Conservation (phyloP, 2,888 invertebrate species). For the Rhagonycha lutea region DNA sequence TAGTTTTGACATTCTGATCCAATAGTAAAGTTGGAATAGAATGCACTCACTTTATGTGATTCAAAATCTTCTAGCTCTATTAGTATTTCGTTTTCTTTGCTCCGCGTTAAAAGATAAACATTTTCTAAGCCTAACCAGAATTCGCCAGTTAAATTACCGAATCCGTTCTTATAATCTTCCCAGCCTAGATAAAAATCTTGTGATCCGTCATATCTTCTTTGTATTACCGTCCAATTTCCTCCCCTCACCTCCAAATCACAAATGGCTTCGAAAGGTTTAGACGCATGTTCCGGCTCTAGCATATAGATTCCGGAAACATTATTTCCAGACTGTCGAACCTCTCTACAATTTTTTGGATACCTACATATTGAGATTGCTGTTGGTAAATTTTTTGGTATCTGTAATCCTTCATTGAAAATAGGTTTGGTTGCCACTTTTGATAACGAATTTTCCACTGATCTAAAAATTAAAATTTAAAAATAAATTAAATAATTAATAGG, state of each 20-base stretch:
- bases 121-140: constrained; percentile 76
- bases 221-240: constrained; percentile 73
- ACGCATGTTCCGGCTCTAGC: constrained; percentile 61
- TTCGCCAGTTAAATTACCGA: constrained; percentile 72
- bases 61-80: constrained; percentile 68
- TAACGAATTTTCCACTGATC: constrained; percentile 30
- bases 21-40: constrained; percentile 68
- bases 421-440: constrained; percentile 46
- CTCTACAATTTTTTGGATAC: constrained; percentile 61
- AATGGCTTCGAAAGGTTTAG: constrained; percentile 66
- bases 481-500: no score
- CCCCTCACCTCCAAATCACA: constrained; percentile 66
- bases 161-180: constrained; percentile 70
- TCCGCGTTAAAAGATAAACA: constrained; percentile 60
- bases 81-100: constrained; percentile 60
- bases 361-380: background rate
- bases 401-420: constrained; percentile 42
- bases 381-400: constrained; percentile 37
- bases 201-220: constrained; percentile 67
- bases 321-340: constrained; percentile 60
- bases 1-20: constrained; percentile 69
- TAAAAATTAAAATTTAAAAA: constrained; percentile 26
- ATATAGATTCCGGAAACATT: constrained; percentile 64
- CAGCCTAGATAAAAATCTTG: constrained; percentile 70
- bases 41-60: constrained; percentile 61